phyloP scores from a whole-genome alignment of 2,113 vertebrate genomes.

The Tetrax tetrax region DNA sequence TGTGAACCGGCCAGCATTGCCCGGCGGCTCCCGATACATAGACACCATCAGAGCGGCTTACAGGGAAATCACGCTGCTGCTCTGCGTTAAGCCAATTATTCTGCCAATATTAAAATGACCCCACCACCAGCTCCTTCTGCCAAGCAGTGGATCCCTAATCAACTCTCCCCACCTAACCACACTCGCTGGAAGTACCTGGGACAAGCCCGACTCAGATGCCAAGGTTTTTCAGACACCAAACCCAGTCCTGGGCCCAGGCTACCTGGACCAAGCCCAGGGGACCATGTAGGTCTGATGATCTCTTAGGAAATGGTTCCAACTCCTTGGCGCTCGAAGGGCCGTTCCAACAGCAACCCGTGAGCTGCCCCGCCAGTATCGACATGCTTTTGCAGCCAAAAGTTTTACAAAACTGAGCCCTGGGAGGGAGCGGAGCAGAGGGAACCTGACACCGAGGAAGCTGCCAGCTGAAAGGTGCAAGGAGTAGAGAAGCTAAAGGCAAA shows the following conservation, averaged over 20 bases:
- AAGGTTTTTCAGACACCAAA: background rate
- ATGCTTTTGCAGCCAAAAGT: background rate
- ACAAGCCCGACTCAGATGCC: background rate
- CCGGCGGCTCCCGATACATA: fast-evolving
- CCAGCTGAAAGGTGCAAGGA: background rate
- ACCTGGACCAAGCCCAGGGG: background rate
- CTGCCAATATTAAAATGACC: too few relatives aligned
- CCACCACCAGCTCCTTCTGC: background rate
- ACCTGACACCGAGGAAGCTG: background rate
- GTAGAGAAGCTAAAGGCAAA: constrained; percentile 20
- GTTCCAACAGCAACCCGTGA: background rate
- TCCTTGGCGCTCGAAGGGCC: background rate
- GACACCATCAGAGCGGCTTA: background rate
- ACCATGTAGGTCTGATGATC: fast-evolving
- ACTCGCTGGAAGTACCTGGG: background rate
- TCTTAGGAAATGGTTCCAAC: background rate
- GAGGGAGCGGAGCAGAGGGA: background rate
- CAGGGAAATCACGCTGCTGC: background rate
- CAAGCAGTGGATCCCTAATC: background rate
- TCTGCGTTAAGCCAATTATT: background rate
- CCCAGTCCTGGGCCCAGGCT: background rate
- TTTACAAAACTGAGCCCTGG: background rate
- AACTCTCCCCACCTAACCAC: fast-evolving
- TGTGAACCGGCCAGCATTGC: background rate
- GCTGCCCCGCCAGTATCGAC: background rate